A percentile compares a stretch with the other conserved stretches of the same genome.
These are phyloP conservation scores for Acrobasis repandana DNA, from an alignment of 2,888 invertebrate species.

Conservation along the genomic window DNA sequence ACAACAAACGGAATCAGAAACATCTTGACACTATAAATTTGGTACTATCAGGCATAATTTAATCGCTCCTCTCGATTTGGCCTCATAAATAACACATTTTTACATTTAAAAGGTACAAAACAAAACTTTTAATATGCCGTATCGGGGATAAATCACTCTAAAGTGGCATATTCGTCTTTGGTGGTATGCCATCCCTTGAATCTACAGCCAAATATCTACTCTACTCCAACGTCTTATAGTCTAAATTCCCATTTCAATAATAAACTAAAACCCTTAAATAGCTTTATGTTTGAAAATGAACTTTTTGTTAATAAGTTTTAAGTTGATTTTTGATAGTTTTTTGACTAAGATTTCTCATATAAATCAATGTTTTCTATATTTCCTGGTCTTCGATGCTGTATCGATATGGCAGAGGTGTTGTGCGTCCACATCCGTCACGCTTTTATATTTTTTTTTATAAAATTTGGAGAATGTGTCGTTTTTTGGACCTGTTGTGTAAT, in stretches of 20 bases:
- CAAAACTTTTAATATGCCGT: slow-evolving; percentile 80
- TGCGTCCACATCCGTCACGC: slow-evolving; percentile 47
- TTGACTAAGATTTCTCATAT: slow-evolving; percentile 55
- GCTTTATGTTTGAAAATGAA: slow-evolving; percentile 20
- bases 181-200: slow-evolving; percentile 46
- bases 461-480: slow-evolving; percentile 30
- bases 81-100: slow-evolving; percentile 80
- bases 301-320: slow-evolving; percentile 14
- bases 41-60: slow-evolving; percentile 76
- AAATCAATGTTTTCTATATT: slow-evolving; percentile 54
- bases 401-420: slow-evolving; percentile 57
- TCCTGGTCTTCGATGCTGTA: slow-evolving; percentile 57
- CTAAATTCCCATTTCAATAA: slow-evolving; percentile 22
- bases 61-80: slow-evolving; percentile 80
- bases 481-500: slow-evolving; percentile 30
- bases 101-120: slow-evolving; percentile 75
- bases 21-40: slow-evolving; percentile 69
- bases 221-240: slow-evolving; percentile 22
- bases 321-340: slow-evolving; percentile 32
- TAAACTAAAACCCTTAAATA: not conserved
- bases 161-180: slow-evolving; percentile 74
- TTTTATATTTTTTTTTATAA: slow-evolving; percentile 24
- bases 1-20: slow-evolving; percentile 58
- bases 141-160: slow-evolving; percentile 78
- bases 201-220: slow-evolving; percentile 31